Evolutionary conservation across 64 coral and sea anemone genomes (phyloP), one percentile per base, ranked within the genome.

Genomic region (Hydrozoanthus tunicans): DNA sequence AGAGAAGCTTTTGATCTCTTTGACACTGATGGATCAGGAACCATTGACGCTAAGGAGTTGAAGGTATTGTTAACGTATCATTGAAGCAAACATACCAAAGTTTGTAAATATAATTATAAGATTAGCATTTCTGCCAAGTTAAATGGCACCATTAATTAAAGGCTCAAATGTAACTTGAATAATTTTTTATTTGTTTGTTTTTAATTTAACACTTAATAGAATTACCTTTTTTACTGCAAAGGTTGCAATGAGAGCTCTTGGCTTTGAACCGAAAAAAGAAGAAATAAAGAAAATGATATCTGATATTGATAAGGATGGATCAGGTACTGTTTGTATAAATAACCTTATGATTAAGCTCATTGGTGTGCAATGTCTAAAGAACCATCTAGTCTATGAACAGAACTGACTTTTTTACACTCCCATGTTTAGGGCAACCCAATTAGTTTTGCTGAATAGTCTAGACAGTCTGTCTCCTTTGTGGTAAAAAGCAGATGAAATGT

Each of bases 211-310:
- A 6, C 7, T 43, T 1, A 43, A 43, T 43, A 43, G 32, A 43
- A 43, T 43, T 43, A 43, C 2, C 32, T 43, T 68, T 13, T 58
- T 86, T 59, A 56, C 55, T 9, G 13, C 26, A 52, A 74, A 98
- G 96, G 96, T 98, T 81, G 96, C 96, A 9, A 98, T 98, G 96
- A 89, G 96, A 95, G 96, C 96, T 66, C 57, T 98, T 51, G 96
- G 96, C n/a, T 99, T 99, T 94, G 96, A 99, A 77, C 96, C 96
- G 65, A 99, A 99, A 74, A 99, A 99, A 89, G 96, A 99, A 92
- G 96, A 99, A 94, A 99, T 99, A 77, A 99, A 99, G 79, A 99
- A 99, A 93, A 99, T 99, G 96, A 99, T 99, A 76, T 99, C 96
- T 3, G 96, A 99, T 58, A 95, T 99, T 58, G 96, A 99, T 64